A percentile compares a stretch with the other conserved stretches of the same genome.
phyloP scores from a whole-genome alignment of 2,888 invertebrate genomes.

The Polia nebulosa region DNA sequence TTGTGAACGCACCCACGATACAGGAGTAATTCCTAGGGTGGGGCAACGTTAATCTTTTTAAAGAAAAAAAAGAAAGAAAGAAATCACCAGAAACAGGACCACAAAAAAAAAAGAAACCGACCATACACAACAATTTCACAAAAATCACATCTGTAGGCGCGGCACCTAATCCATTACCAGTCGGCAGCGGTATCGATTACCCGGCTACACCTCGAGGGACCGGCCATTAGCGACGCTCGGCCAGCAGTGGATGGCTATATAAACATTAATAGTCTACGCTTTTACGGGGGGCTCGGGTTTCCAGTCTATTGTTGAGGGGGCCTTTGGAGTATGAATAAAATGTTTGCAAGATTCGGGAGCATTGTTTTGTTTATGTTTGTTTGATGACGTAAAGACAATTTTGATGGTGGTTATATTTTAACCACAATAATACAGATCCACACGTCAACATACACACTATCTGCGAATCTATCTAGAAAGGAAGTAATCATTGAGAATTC shows the following conservation, averaged over 20 bases:
- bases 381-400: neutral
- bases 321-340: slow-evolving; percentile 29
- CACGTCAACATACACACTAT: no score
- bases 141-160: slow-evolving; percentile 58
- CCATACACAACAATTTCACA: neutral
- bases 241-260: slow-evolving; percentile 63
- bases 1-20: no score
- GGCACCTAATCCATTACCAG: slow-evolving; percentile 67
- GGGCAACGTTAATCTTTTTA: no score
- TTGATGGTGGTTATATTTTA: neutral
- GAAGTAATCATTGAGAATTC: no score
- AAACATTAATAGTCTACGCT: slow-evolving; percentile 60
- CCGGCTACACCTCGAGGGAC: slow-evolving; percentile 63
- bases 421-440: no score
- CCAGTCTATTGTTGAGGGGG: slow-evolving; percentile 36
- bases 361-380: slow-evolving; percentile 18
- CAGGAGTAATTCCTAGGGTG: no score
- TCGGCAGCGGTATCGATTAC: slow-evolving; percentile 65
- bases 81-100: neutral
- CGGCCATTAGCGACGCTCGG: slow-evolving; percentile 67
- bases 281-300: slow-evolving; percentile 60
- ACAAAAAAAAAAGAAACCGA: neutral
- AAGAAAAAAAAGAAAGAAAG: no score
- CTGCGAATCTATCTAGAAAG: no score
- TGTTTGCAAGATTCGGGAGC: slow-evolving; percentile 2